Evolutionary conservation across 2,888 invertebrate species (phyloP).

Genomic region (Andrena flavipes): DNA sequence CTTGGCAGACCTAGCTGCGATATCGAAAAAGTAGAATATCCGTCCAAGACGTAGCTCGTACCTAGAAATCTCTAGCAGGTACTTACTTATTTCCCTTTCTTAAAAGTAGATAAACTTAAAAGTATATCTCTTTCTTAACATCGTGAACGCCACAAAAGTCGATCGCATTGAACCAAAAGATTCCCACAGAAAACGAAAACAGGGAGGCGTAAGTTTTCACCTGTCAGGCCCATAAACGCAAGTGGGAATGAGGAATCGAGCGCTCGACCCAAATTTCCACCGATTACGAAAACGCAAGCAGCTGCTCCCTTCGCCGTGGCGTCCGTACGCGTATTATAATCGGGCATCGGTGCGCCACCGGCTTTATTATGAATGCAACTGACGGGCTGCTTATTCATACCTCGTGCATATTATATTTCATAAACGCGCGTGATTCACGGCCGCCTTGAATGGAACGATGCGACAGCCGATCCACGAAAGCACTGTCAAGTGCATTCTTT

Average conservation of each 20-base stretch:
- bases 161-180: not conserved
- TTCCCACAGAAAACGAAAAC: constrained; percentile 2
- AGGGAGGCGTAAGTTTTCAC: constrained; percentile 8
- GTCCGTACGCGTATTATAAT: constrained; percentile 47
- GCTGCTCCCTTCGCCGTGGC: constrained; percentile 10
- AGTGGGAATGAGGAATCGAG: constrained; percentile 48
- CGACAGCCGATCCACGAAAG: constrained; percentile 37
- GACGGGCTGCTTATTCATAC: not conserved
- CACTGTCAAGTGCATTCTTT: constrained; percentile 11
- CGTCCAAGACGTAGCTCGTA: too few species aligned
- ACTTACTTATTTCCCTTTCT: too few species aligned
- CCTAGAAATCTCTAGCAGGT: too few species aligned
- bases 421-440: constrained; percentile 51
- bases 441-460: constrained; percentile 47
- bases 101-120: too few species aligned
- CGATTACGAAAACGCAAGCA: constrained; percentile 52
- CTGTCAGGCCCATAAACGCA: constrained; percentile 32
- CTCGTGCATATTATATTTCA: constrained; percentile 48
- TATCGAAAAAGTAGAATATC: too few species aligned
- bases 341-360: constrained; percentile 6
- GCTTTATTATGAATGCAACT: constrained; percentile 25
- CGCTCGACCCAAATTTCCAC: constrained; percentile 65
- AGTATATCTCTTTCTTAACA: too few species aligned
- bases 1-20: too few species aligned
- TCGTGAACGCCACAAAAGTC: too few species aligned